Evolutionary conservation across 2,888 invertebrate genomes (phyloP), one percentile per base, ranked within the genome.

Genomic region (Gryllus longicercus): DNA sequence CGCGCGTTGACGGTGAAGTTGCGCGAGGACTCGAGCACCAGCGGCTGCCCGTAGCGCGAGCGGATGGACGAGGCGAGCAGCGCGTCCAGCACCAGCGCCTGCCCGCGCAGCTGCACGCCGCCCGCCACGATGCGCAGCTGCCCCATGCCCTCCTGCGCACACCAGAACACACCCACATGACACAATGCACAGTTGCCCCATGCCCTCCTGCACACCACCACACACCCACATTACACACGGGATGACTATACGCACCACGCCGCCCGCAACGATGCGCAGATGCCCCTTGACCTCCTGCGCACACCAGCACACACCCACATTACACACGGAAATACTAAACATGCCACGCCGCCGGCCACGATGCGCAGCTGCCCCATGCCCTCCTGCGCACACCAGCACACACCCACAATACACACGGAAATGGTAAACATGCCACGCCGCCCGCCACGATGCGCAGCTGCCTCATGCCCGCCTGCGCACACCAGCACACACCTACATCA

Each of bases 231-330:
- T 21, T 21, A 21, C 21, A 21, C 21, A 21, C 21, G 21, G 21
- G 1, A 21, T 1, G 1, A 21, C 21, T 21, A 21, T 1, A 21
- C 21, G 2, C 5, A 95, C 93, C 81, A 98, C 88, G 74, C 97
- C 97, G 80, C 96, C 95, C 78, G 95, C 85, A 50, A 86, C 84
- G 50, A 89, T 94, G 86, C 94, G 93, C 81, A 98, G 89, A 86
- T 95, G 95, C 75, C 97, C 97, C 93, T 97, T 96, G 79, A 97
- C 98, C 86, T 95, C 94, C 97, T 97, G 88, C 80, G 85, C 84
- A 8, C 79, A 82, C 63, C 14, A 14, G 2, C 14, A 63, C 63
- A 63, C 5, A 18, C 18, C 2, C 95, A 86, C 95, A 94, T 14
- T 97, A 94, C 92, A 80, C 97, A 89, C 86, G 95, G 93, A 21